Percentiles rank a stretch among this genome's conserved stretches.
phyloP scores from a whole-genome alignment of 2,113 vertebrate species.

The Mohoua ochrocephala region DNA sequence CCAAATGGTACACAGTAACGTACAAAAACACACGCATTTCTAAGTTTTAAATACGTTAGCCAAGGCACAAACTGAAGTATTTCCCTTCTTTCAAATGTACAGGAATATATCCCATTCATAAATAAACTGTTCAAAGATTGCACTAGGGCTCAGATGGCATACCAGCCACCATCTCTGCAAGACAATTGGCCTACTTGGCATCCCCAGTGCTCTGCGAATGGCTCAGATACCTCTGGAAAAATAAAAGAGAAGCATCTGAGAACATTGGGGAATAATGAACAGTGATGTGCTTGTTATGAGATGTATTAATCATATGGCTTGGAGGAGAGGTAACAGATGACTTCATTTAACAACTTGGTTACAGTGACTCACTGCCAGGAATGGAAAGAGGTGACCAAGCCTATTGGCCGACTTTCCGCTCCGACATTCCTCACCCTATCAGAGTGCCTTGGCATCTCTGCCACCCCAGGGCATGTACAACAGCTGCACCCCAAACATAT shows the following conservation, averaged over 20 bases:
- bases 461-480: not conserved
- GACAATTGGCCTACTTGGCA: not conserved
- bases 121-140: not conserved
- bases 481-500: not conserved
- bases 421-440: not conserved
- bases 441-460: not conserved
- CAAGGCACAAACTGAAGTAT: not conserved
- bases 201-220: not conserved
- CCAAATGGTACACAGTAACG: not conserved
- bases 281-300: not conserved
- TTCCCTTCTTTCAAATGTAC: not conserved
- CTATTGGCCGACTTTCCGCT: not conserved
- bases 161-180: not conserved
- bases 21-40: not conserved
- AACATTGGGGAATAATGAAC: not conserved
- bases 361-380: not conserved
- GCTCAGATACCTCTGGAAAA: not conserved
- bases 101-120: not conserved
- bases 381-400: not conserved
- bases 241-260: not conserved
- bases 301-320: not conserved
- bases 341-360: slow-evolving; percentile 14
- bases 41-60: not conserved
- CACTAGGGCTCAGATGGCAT: not conserved
- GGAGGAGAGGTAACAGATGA: slow-evolving; percentile 12